Evolutionary conservation across 2,113 vertebrate genomes (phyloP), one percentile per base, ranked within the genome.

Genomic region (Archilochus colubris): DNA sequence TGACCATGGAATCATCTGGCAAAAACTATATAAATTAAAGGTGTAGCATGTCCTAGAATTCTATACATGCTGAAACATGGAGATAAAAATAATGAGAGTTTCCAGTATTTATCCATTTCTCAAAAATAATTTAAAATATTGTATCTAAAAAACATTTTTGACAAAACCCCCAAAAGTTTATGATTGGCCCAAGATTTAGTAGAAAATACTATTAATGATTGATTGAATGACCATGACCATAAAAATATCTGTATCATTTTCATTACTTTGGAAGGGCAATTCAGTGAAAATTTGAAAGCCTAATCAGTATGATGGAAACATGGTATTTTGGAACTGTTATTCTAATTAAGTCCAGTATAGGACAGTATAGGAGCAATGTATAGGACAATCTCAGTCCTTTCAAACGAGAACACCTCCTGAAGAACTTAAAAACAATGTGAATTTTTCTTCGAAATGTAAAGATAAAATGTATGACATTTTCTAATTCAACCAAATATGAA

Each of bases 1-100:
- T 58, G 55, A 79, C 36, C 28, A 31, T 27, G 30, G 55, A 86
- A 88, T 91, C 43, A 92, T 75, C 87, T 74, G 44, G 75, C 28
- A 79, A 92, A 94, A 78, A 58, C 22, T n/a, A 78, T 19, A 64
- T 80, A 59, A 89, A 55, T 89, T 83, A 64, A 86, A 92, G 43
- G 22, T 67, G 36, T 25, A 83, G 2, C 24, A 73, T 36, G 10
- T 28, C 78, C 53, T 66, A 50, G 28, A 93, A 82, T 10, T 62
- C 11, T 13, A 61, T 38, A 44, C 12, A n/a, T 58, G 28, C 64
- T 83, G 46, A 77, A 79, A 79, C n/a, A 31, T 10, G 10, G 6
- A 46, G 27, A 48, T 12, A n/a, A 63, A 72, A 66, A 24, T 6
- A 36, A n/a, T 7, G 30, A 24, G 5, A 23, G 22, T 79, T 82